Conservation (phyloP, 2,888 invertebrate genomes). For the Pammene aurita region DNA sequence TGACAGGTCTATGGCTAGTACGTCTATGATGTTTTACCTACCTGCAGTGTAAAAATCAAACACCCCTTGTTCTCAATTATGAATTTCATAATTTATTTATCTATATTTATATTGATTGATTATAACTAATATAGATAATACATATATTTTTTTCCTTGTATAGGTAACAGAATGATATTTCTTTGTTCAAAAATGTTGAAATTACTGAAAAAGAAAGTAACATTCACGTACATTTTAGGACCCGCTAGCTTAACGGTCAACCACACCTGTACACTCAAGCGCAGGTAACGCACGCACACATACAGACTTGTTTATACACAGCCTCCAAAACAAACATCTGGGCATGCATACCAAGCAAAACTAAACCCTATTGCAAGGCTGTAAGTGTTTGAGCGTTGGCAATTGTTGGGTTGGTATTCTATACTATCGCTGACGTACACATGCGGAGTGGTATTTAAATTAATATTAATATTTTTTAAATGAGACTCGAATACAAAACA, state of each 20-base stretch:
- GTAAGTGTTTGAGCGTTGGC: not conserved
- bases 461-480: conserved; percentile 37
- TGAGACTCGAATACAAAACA: conserved; percentile 25
- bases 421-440: conserved; percentile 34
- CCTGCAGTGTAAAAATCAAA: too few species aligned
- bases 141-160: too few species aligned
- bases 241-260: conserved; percentile 46
- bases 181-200: too few species aligned
- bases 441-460: conserved; percentile 34
- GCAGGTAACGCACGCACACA: conserved; percentile 53
- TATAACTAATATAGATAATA: too few species aligned
- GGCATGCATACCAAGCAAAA: not conserved
- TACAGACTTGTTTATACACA: conserved; percentile 41
- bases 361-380: not conserved
- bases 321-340: conserved; percentile 14
- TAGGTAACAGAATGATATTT: too few species aligned
- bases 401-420: not conserved
- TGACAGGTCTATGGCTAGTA: too few species aligned
- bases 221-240: not conserved
- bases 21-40: too few species aligned
- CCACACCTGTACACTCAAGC: conserved; percentile 53
- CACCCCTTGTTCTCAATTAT: too few species aligned
- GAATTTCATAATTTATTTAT: too few species aligned
- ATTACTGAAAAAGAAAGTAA: too few species aligned
- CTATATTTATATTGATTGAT: too few species aligned